Percentiles rank a stretch among this genome's conserved stretches.
Conservation (phyloP, 1,140 invertebrate species). For the Lepidurus arcticus region DNA sequence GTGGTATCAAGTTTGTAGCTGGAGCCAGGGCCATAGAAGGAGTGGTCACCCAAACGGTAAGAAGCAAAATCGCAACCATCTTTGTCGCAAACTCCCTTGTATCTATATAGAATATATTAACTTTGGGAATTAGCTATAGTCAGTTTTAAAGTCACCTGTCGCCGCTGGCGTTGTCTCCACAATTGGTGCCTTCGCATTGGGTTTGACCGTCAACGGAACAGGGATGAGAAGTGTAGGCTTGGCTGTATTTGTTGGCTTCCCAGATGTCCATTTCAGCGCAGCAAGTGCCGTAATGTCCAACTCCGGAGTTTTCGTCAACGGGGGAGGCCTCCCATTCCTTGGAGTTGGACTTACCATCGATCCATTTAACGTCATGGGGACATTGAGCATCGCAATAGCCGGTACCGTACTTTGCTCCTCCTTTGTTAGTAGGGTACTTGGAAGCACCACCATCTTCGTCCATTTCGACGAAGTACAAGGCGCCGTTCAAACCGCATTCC, state of each 20-base stretch:
- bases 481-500: slow-evolving; percentile 38
- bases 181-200: slow-evolving; percentile 36
- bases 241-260: slow-evolving; percentile 37
- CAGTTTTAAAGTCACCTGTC: slow-evolving; percentile 33
- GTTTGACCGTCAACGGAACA: slow-evolving; percentile 34
- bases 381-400: slow-evolving; percentile 40
- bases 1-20: slow-evolving; percentile 35
- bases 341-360: slow-evolving; percentile 37
- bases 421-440: slow-evolving; percentile 37
- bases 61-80: slow-evolving; percentile 38
- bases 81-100: slow-evolving; percentile 38
- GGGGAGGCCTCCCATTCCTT: slow-evolving; percentile 36
- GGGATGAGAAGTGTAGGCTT: slow-evolving; percentile 37
- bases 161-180: slow-evolving; percentile 35
- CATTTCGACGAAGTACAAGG: slow-evolving; percentile 39
- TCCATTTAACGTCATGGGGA: slow-evolving; percentile 39
- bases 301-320: slow-evolving; percentile 37
- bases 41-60: slow-evolving; percentile 33
- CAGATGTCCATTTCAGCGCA: slow-evolving; percentile 39
- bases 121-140: neutral
- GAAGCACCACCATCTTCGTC: slow-evolving; percentile 37
- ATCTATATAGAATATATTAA: slow-evolving; percentile 27
- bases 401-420: slow-evolving; percentile 38
- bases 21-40: slow-evolving; percentile 33
- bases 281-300: slow-evolving; percentile 37